Conservation (phyloP, 1,140 invertebrate species). For the Bombus breviceps region DNA sequence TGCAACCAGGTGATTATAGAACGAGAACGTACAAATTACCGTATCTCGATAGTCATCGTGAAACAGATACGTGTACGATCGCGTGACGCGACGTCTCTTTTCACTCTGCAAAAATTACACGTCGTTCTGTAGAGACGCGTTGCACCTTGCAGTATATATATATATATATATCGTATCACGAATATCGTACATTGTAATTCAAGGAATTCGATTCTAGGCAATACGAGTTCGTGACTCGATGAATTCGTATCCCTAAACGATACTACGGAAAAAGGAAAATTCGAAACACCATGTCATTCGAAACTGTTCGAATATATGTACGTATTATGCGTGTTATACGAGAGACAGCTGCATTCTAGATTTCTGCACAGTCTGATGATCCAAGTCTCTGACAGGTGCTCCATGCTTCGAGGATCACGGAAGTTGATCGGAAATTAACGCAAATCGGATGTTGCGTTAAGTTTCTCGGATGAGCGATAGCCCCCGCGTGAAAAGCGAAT, state of each 20-base stretch:
- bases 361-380: not conserved
- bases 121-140: not conserved
- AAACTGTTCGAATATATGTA: not conserved
- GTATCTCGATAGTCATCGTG: slow-evolving; percentile 20
- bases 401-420: not conserved
- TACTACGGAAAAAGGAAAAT: not conserved
- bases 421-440: not conserved
- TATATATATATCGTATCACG: no score
- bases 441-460: not conserved
- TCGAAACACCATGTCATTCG: no score
- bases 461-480: not conserved
- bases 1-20: not conserved
- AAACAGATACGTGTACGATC: slow-evolving; percentile 14
- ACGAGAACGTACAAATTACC: slow-evolving; percentile 19
- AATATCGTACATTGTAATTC: not conserved
- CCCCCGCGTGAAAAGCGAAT: no score
- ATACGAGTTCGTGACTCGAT: not conserved
- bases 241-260: not conserved
- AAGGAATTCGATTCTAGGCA: not conserved
- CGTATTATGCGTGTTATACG: no score
- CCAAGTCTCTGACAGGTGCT: not conserved
- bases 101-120: not conserved
- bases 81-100: not conserved
- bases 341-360: not conserved
- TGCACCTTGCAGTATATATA: not conserved